These are phyloP conservation scores for Gari tellinella DNA, from an alignment of 2,888 invertebrate species.

Conservation along the genomic window DNA sequence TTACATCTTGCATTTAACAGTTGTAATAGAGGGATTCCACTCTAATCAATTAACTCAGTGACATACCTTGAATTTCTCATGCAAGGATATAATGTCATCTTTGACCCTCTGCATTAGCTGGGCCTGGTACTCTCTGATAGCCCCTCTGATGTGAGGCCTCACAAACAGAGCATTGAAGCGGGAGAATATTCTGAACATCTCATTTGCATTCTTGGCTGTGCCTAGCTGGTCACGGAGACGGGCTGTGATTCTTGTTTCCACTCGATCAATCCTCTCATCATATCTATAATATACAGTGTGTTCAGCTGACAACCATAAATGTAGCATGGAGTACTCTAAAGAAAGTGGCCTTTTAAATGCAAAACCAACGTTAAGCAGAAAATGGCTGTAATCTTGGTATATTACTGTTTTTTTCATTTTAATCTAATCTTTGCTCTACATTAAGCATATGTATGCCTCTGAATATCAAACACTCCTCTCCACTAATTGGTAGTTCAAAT, in stretches of 20 bases:
- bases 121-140: slow-evolving; percentile 99
- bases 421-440: too few species aligned
- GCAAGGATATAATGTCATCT: slow-evolving; percentile 98
- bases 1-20: too few species aligned
- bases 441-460: too few species aligned
- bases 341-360: too few species aligned
- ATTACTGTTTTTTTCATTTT: too few species aligned
- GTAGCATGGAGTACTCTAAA: too few species aligned
- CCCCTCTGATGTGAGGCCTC: slow-evolving; percentile 98
- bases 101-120: slow-evolving; percentile 99
- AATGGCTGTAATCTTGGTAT: too few species aligned
- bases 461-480: too few species aligned
- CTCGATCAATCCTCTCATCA: slow-evolving; percentile 98
- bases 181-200: slow-evolving; percentile 99
- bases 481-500: too few species aligned
- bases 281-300: slow-evolving; percentile 88
- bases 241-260: slow-evolving; percentile 98
- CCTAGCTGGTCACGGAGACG: slow-evolving; percentile 98
- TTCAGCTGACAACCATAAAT: background rate
- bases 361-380: too few species aligned
- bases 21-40: too few species aligned
- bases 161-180: slow-evolving; percentile 99
- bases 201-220: slow-evolving; percentile 99
- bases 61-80: slow-evolving; percentile 99
- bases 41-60: too few species aligned